phyloP scores from a whole-genome alignment of 92 coral and sea anemone genomes.

The Umimayanthus chanpuru region DNA sequence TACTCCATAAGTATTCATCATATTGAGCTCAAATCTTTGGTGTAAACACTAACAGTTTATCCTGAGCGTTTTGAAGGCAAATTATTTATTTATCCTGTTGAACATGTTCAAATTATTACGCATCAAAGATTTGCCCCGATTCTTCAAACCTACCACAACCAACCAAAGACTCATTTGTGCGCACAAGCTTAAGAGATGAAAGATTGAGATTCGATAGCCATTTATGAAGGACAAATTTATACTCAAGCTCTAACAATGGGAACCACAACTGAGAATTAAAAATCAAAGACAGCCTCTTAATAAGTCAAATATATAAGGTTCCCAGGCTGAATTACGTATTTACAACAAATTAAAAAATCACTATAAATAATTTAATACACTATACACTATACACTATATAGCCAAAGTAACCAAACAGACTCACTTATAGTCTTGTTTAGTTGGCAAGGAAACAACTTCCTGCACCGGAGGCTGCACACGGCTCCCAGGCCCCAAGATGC shows the following conservation, averaged over 20 bases:
- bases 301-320: background rate
- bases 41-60: too few species aligned
- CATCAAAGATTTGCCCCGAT: too few species aligned
- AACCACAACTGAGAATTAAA: background rate
- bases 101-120: background rate
- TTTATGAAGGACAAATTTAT: background rate
- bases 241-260: background rate
- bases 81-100: too few species aligned
- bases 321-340: too few species aligned
- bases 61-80: background rate
- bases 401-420: background rate
- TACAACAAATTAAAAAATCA: too few species aligned
- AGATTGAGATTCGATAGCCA: background rate
- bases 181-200: background rate
- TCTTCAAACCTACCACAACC: background rate
- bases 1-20: too few species aligned
- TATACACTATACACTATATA: too few species aligned
- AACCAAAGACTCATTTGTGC: too few species aligned
- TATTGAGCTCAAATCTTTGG: too few species aligned
- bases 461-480: slow-evolving; percentile 20
- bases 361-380: too few species aligned
- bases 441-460: slow-evolving; percentile 29
- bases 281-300: background rate
- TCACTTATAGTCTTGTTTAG: slow-evolving; percentile 34
- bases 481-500: slow-evolving; percentile 63